Evolutionary conservation across 2,797 vertebrate species (phyloP), one percentile per base, ranked within the genome.

Genomic region (Cacajao melanocephalus): DNA sequence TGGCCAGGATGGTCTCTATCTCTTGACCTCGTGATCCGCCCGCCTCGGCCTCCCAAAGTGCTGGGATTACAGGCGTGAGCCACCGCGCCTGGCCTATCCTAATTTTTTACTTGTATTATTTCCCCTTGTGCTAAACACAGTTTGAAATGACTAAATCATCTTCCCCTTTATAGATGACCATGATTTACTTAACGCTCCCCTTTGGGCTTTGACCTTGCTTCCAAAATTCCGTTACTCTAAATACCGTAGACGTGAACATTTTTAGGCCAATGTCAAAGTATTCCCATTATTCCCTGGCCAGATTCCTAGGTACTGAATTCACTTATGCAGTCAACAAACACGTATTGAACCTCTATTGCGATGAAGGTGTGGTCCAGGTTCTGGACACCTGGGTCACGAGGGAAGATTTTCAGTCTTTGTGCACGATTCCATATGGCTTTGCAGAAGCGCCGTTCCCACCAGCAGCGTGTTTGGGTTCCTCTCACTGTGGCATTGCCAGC

Each of bases 391-490:
- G 24, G 64, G 30, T 5, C 73, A 4, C 1, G 22, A 44, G n/a
- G 58, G 44, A 36, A 26, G 48, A 20, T 8, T 5, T 33, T 80
- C 55, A 15, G 87, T 39, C 46, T 50, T n/a, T 3, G 28, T 9
- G 39, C 9, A 57, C 20, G 8, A 36, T 30, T 50, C 36, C 15
- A 4, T 1, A 1, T 4, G 1, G 9, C 75, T 81, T 61, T 58
- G 73, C 70, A 22, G 70, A 88, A 57, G 15, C 2, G 39, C 55
- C 9, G 2, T 44, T 20, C 22, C 28, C 48, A 3, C 30, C 17
- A 13, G 13, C 0, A 41, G 76, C 1, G 0, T 2, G 46, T 26
- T 33, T 3, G 8, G 4, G 36, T 11, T 72, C 4, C 19, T 2
- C 11, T 15, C 3, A 0, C 0, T 0, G 7, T 1, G 4, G 67